Evolutionary conservation across 2,797 vertebrate species (phyloP).

Genomic region (Pangasius krempfi): DNA sequence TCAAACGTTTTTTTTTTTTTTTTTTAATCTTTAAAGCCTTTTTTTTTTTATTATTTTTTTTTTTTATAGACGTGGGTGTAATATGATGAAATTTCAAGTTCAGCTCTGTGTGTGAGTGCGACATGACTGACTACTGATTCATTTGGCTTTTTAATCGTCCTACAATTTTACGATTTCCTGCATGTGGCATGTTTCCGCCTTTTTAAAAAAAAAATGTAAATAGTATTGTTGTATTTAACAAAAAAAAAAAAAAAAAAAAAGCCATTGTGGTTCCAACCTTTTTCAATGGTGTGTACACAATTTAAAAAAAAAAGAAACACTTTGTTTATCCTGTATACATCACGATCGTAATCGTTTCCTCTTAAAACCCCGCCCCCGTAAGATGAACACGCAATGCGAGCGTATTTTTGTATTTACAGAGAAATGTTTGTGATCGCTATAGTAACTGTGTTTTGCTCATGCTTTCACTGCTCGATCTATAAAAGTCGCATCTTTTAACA

Average conservation of each 20-base stretch:
- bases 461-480: conserved; percentile 70
- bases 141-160: not conserved
- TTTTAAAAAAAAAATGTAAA: not conserved
- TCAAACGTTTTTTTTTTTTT: not conserved
- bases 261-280: not conserved
- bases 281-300: not conserved
- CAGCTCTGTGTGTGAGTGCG: not conserved
- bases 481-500: conserved; percentile 47
- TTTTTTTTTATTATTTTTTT: no score
- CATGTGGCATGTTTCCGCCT: not conserved
- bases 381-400: not conserved
- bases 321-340: not conserved
- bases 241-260: not conserved
- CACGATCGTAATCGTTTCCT: not conserved
- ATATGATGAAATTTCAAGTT: not conserved
- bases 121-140: not conserved
- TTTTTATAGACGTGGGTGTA: not conserved
- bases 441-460: conserved; percentile 58
- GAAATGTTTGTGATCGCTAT: not conserved
- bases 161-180: not conserved
- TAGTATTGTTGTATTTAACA: not conserved
- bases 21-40: not conserved
- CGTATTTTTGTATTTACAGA: no score
- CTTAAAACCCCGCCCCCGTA: not conserved
- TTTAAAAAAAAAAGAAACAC: not conserved